These are phyloP conservation scores for Aplochiton taeniatus DNA, from an alignment of 2,797 vertebrate genomes.

Conservation along the genomic window DNA sequence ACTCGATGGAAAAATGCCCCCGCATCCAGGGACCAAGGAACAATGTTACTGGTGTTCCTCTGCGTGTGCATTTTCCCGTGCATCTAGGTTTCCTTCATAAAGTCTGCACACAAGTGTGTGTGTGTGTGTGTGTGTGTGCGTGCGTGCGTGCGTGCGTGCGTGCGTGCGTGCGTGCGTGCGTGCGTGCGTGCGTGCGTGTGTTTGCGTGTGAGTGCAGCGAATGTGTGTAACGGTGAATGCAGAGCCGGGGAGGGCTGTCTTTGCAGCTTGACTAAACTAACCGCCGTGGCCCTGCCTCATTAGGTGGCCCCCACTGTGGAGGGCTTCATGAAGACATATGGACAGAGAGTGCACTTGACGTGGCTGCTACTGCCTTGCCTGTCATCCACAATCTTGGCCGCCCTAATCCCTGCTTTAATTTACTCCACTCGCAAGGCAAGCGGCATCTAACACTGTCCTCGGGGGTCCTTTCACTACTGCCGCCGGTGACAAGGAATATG, in stretches of 20 bases:
- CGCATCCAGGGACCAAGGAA: slow-evolving; percentile 23
- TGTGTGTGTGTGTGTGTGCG: slow-evolving; percentile 1
- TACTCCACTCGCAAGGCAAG: slow-evolving; percentile 87
- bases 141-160: slow-evolving; percentile 4
- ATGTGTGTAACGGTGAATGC: not conserved
- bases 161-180: not conserved
- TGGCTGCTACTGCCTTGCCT: slow-evolving; percentile 83
- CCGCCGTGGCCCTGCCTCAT: slow-evolving; percentile 64
- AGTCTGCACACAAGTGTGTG: slow-evolving; percentile 6
- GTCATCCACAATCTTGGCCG: slow-evolving; percentile 90
- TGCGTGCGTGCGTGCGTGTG: not conserved
- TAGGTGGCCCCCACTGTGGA: slow-evolving; percentile 72
- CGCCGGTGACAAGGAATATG: slow-evolving; percentile 93
- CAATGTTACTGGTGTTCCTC: not conserved
- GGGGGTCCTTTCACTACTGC: slow-evolving; percentile 93
- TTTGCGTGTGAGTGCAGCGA: not conserved
- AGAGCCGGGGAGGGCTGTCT: slow-evolving; percentile 31
- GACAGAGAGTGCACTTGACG: slow-evolving; percentile 82
- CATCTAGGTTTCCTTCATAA: slow-evolving; percentile 7
- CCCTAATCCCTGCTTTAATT: slow-evolving; percentile 96
- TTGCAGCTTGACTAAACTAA: slow-evolving; percentile 57
- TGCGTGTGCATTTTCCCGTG: not conserved
- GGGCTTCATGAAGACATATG: slow-evolving; percentile 86
- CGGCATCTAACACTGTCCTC: slow-evolving; percentile 87
- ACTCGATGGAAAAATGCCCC: slow-evolving; percentile 15